phyloP scores from a whole-genome alignment of 2,113 vertebrate genomes.

The Globicephala melas region DNA sequence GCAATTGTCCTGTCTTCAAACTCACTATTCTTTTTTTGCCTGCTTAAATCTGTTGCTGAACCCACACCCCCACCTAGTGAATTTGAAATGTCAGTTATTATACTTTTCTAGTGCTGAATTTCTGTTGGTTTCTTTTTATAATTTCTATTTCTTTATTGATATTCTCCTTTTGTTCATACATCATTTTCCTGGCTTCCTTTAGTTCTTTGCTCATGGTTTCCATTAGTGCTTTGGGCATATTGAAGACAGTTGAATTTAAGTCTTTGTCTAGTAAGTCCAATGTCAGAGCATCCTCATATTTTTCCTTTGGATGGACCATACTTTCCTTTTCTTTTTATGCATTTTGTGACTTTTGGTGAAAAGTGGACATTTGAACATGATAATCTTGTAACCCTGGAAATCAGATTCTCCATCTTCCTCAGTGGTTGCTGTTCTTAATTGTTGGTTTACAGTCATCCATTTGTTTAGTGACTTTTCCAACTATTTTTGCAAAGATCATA shows the following conservation, averaged over 20 bases:
- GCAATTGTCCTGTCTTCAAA: neutral
- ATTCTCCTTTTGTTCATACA: slow-evolving; percentile 1
- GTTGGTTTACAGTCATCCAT: neutral
- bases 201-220: neutral
- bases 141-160: neutral
- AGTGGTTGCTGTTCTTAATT: neutral
- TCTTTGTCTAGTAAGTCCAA: slow-evolving; percentile 31
- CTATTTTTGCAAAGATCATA: slow-evolving; percentile 8
- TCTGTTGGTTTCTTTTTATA: neutral
- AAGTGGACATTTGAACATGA: neutral
- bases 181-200: neutral
- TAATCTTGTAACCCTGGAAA: slow-evolving; percentile 9
- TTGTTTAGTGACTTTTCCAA: slow-evolving; percentile 27
- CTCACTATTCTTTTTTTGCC: neutral
- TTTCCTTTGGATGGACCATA: neutral
- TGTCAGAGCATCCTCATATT: neutral
- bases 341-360: neutral
- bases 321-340: neutral
- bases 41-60: slow-evolving; percentile 15
- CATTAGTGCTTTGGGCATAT: neutral
- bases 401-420: neutral
- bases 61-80: neutral
- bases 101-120: slow-evolving; percentile 6
- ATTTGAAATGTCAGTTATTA: slow-evolving; percentile 14
- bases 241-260: slow-evolving; percentile 18